phyloP scores from a whole-genome alignment of 2,888 invertebrate species.

The Abrostola triplasia region DNA sequence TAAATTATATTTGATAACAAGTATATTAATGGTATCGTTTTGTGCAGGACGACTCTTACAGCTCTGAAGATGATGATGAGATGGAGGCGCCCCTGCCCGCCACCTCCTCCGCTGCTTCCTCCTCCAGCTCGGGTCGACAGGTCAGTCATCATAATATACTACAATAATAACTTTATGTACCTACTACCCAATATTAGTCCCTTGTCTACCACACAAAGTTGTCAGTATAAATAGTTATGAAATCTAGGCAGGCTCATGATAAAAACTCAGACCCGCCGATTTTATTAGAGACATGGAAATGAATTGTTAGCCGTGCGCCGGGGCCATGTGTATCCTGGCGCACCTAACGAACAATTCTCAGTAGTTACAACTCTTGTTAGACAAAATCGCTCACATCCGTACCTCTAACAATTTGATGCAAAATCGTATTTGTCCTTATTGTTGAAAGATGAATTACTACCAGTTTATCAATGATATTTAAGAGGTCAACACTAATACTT shows the following conservation, averaged over 20 bases:
- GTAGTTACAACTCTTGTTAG: neutral
- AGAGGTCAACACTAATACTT: conserved; percentile 59
- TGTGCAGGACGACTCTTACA: neutral
- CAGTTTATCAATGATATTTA: conserved; percentile 26
- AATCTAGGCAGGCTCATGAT: no score
- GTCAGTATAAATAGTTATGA: no score
- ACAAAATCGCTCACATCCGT: neutral
- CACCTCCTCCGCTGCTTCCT: neutral
- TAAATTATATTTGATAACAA: no score
- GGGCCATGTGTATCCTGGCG: neutral
- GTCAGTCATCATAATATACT: neutral
- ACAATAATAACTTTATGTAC: neutral
- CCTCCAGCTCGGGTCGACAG: neutral
- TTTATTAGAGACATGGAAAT: neutral
- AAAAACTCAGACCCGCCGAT: neutral
- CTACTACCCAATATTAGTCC: no score
- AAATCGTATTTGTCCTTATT: no score
- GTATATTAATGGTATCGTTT: neutral
- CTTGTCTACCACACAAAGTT: neutral
- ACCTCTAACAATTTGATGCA: no score
- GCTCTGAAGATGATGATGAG: neutral
- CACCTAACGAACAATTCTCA: neutral
- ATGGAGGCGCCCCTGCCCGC: neutral
- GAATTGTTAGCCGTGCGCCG: neutral
- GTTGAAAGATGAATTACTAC: neutral